Evolutionary conservation across 1,140 invertebrate species (phyloP).

Genomic region (Lordiphosa stackelbergi): DNA sequence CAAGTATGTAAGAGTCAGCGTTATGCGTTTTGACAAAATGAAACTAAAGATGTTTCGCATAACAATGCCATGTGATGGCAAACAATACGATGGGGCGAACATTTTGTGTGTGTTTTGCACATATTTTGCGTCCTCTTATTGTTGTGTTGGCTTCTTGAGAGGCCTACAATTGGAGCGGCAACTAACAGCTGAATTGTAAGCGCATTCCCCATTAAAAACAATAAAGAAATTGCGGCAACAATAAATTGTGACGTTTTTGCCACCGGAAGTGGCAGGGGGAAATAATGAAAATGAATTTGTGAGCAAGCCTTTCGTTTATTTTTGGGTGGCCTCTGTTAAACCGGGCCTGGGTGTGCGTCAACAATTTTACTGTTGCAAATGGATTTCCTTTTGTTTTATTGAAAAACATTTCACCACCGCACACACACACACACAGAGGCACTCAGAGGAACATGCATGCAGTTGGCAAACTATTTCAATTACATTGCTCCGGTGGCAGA

Average conservation of each 20-base stretch:
- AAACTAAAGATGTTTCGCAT: too few relatives aligned
- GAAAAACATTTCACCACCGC: slow-evolving; percentile 52
- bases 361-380: slow-evolving; percentile 66
- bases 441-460: slow-evolving; percentile 17
- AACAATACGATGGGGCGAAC: too few relatives aligned
- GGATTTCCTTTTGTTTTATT: slow-evolving; percentile 71
- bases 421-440: slow-evolving; percentile 8
- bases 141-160: slow-evolving; percentile 12
- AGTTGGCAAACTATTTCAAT: slow-evolving; percentile 68
- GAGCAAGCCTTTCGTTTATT: slow-evolving; percentile 10
- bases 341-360: slow-evolving; percentile 29
- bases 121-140: slow-evolving; percentile 18
- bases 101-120: too few relatives aligned
- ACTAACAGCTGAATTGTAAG: slow-evolving; percentile 23
- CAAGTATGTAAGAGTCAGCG: too few relatives aligned
- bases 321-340: slow-evolving; percentile 19
- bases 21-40: too few relatives aligned
- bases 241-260: slow-evolving; percentile 33
- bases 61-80: too few relatives aligned
- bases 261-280: background rate
- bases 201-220: slow-evolving; percentile 40
- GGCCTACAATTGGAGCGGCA: too few relatives aligned
- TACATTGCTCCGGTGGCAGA: slow-evolving; percentile 40
- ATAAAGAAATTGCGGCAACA: slow-evolving; percentile 51
- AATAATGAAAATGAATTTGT: slow-evolving; percentile 8